phyloP scores from a whole-genome alignment of 2,797 vertebrate species.

The Merluccius polli region DNA sequence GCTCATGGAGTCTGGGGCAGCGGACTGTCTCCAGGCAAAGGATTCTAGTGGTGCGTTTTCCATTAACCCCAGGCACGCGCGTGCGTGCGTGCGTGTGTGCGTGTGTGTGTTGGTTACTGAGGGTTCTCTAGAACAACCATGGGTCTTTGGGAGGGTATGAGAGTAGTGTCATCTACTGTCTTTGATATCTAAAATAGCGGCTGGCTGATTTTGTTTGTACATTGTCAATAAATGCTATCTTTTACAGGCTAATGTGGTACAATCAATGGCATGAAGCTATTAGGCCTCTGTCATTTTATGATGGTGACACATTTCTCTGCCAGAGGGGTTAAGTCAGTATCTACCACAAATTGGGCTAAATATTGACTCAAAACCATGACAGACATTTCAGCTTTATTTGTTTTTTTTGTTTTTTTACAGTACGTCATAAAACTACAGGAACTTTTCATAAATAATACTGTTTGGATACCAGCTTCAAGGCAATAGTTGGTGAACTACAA shows the following conservation, averaged over 20 bases:
- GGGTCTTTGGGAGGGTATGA: background rate
- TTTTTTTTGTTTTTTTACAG: background rate
- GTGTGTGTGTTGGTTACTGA: background rate
- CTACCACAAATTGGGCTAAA: background rate
- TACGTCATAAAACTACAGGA: background rate
- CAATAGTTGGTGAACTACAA: background rate
- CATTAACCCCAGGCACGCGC: conserved; percentile 25
- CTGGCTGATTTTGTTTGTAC: background rate
- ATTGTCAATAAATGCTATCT: background rate
- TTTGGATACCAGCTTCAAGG: background rate
- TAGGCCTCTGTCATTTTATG: background rate
- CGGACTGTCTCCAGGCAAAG: conserved; percentile 46
- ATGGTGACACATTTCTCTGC: background rate
- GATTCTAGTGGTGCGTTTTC: conserved; percentile 25
- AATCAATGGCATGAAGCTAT: background rate
- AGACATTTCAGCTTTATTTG: background rate
- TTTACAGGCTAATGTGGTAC: background rate
- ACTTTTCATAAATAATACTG: background rate
- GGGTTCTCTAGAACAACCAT: background rate
- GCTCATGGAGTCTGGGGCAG: conserved; percentile 33
- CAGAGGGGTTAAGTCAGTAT: background rate
- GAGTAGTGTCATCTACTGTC: background rate
- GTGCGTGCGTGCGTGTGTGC: background rate
- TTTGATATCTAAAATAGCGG: background rate
- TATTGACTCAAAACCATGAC: background rate